These are phyloP conservation scores for Aromia moschata DNA, from an alignment of 2,888 invertebrate species.

Conservation along the genomic window DNA sequence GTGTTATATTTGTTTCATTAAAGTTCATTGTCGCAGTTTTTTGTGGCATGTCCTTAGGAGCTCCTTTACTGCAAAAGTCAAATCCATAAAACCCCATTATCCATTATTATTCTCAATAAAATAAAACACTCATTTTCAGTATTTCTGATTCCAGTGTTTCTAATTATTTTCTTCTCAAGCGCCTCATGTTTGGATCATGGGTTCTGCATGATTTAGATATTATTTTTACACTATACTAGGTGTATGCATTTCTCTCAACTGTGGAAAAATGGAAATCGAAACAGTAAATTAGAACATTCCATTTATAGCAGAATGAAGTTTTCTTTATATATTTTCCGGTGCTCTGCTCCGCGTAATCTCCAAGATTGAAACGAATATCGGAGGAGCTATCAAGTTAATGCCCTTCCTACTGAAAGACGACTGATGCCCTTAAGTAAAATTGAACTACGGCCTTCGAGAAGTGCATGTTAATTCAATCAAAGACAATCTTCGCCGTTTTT, in stretches of 20 bases:
- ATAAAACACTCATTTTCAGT: too few relatives aligned
- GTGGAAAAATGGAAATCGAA: neutral
- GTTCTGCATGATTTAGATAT: neutral
- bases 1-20: too few relatives aligned
- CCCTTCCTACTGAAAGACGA: constrained; percentile 18
- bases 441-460: constrained; percentile 28
- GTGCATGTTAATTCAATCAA: constrained; percentile 35
- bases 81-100: too few relatives aligned
- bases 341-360: constrained; percentile 22
- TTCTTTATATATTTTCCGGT: constrained; percentile 21
- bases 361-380: constrained; percentile 33
- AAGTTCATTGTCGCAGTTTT: too few relatives aligned
- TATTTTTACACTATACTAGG: neutral
- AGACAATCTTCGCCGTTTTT: constrained; percentile 29
- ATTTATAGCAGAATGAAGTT: constrained; percentile 4
- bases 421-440: constrained; percentile 29
- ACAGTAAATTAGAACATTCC: constrained; percentile 1
- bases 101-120: too few relatives aligned
- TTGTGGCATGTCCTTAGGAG: too few relatives aligned
- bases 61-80: too few relatives aligned
- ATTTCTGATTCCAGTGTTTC: too few relatives aligned
- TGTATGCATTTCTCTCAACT: neutral
- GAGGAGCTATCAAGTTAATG: constrained; percentile 34
- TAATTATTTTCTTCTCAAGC: too few relatives aligned
- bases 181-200: too few relatives aligned